Conservation (phyloP, 2,113 vertebrate genomes). For the Pristiophorus japonicus region DNA sequence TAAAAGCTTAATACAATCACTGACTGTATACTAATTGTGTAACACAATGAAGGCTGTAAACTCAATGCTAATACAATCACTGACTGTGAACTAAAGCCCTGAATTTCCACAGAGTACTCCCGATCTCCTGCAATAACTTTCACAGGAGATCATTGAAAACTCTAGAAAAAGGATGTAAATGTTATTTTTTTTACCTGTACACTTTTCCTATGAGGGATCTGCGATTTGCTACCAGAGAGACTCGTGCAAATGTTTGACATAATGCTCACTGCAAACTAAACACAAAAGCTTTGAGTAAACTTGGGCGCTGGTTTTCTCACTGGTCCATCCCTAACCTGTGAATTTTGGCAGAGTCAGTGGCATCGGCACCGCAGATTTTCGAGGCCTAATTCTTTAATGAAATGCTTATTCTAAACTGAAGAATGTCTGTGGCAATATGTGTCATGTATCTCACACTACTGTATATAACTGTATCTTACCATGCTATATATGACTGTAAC, state of each 20-base stretch:
- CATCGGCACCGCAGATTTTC: background rate
- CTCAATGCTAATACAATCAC: background rate
- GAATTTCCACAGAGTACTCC: background rate
- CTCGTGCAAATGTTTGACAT: background rate
- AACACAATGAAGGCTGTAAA: background rate
- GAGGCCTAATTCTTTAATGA: background rate
- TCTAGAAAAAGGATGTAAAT: background rate
- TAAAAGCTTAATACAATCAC: background rate
- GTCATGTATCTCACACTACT: too few relatives aligned
- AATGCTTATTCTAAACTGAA: too few relatives aligned
- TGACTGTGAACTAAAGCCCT: background rate
- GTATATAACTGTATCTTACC: too few relatives aligned
- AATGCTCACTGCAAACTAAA: background rate
- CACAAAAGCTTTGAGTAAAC: background rate
- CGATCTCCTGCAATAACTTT: background rate
- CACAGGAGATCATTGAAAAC: background rate
- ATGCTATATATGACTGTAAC: too few relatives aligned
- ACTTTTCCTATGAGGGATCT: background rate
- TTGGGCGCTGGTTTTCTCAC: background rate
- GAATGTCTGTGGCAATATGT: too few relatives aligned
- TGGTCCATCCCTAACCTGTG: background rate
- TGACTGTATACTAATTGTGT: background rate
- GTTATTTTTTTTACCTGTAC: background rate
- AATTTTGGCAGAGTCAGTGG: too few relatives aligned
- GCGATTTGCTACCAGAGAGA: background rate